Conservation (phyloP, 2,888 invertebrate genomes). For the Lithophane leautieri region DNA sequence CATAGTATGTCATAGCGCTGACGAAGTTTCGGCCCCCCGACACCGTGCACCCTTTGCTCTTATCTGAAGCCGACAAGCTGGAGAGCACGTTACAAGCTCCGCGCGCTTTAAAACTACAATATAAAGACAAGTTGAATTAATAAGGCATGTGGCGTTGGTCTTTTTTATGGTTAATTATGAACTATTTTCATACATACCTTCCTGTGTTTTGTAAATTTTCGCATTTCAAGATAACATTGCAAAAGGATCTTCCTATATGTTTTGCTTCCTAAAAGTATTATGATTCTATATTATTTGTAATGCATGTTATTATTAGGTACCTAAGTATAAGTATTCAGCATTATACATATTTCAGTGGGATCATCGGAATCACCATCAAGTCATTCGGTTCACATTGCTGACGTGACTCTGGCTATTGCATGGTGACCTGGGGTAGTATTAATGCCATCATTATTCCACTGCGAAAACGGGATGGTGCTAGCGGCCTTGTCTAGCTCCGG, state of each 20-base stretch:
- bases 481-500: too few species aligned
- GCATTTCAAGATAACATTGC: conserved; percentile 93
- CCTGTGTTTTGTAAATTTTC: conserved; percentile 95
- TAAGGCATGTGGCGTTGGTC: background rate
- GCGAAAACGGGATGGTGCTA: too few species aligned
- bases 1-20: conserved; percentile 75
- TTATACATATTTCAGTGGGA: background rate
- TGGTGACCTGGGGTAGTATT: too few species aligned
- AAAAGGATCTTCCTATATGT: conserved; percentile 88
- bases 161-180: background rate
- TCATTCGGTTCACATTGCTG: background rate
- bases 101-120: conserved; percentile 76
- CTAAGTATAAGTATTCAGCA: background rate
- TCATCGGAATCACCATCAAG: background rate
- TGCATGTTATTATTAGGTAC: background rate
- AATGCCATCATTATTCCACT: too few species aligned
- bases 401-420: background rate
- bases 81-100: conserved; percentile 74
- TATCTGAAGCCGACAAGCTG: conserved; percentile 69
- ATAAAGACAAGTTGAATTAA: background rate
- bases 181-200: conserved; percentile 87
- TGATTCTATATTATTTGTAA: background rate
- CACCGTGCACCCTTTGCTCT: conserved; percentile 74
- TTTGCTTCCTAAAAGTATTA: conserved; percentile 73
- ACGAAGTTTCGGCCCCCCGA: conserved; percentile 76